Evolutionary conservation across 2,113 vertebrate species (phyloP), one percentile per base, ranked within the genome.

Genomic region (Cephalopholis sonnerati): DNA sequence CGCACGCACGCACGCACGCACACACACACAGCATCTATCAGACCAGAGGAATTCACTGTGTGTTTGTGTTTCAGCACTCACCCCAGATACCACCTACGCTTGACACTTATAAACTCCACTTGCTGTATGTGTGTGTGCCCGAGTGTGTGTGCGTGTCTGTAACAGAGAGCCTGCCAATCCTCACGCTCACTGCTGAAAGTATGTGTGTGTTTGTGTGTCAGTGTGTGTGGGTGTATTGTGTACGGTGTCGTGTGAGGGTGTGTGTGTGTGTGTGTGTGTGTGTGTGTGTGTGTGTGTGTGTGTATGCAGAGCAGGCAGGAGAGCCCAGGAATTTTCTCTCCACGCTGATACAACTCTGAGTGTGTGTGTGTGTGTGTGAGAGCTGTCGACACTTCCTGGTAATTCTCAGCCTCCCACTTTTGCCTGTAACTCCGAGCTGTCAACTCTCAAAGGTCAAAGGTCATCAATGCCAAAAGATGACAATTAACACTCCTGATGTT

Each of bases 271-370:
- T 57, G 7, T 22, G 48, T 68, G 25, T 24, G 65, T 39, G 76
- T 25, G 53, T 50, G 63, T 41, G 51, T 57, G 74, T 76, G 74
- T 54, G 61, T 75, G 72, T 62, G 71, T 67, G 74, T 76, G 74
- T 65, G 74, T 75, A 59, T 27, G 61, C 24, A 58, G 13, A 25
- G 55, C 7, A 5, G 10, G 29, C 29, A 36, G 27, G 61, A 41
- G 32, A 22, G 64, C 44, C 24, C 12, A 65, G 62, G 62, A 55
- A 55, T 55, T 65, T 16, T 65, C 39, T 46, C 39, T 65, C 27
- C 32, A 18, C n/a, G n/a, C 66, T 53, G 65, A 4, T 65, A 41
- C n/a, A 17, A 10, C 51, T 7, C 18, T 5, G 50, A 5, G 63
- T 48, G 41, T 48, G 63, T 25, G 63, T 66, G 67, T 36, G 15